phyloP scores from a whole-genome alignment of 2,113 vertebrate species.

The Cyprinodon variegatus region DNA sequence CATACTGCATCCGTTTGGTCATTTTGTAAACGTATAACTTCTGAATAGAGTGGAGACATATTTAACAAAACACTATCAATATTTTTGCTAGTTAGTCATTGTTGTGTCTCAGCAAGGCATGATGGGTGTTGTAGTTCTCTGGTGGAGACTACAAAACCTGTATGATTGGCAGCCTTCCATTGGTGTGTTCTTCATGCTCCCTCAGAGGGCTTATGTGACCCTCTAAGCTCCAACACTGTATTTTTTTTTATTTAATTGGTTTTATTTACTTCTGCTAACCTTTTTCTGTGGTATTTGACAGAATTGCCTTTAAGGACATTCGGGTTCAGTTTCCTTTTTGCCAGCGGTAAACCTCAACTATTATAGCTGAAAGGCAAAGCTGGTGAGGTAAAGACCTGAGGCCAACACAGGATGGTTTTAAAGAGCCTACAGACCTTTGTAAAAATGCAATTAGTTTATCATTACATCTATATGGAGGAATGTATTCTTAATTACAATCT shows the following conservation, averaged over 20 bases:
- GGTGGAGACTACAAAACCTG: slow-evolving; percentile 54
- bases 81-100: slow-evolving; percentile 21
- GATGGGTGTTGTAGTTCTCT: slow-evolving; percentile 70
- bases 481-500: too few relatives aligned
- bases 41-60: slow-evolving; percentile 23
- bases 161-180: slow-evolving; percentile 69
- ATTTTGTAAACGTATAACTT: slow-evolving; percentile 37
- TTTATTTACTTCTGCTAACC: slow-evolving; percentile 35
- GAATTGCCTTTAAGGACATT: slow-evolving; percentile 66
- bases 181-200: slow-evolving; percentile 30
- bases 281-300: slow-evolving; percentile 33
- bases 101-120: slow-evolving; percentile 59
- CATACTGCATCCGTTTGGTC: slow-evolving; percentile 19
- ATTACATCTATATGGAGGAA: too few relatives aligned
- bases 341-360: slow-evolving; percentile 58
- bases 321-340: slow-evolving; percentile 53
- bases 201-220: slow-evolving; percentile 33
- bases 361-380: slow-evolving; percentile 35
- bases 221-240: slow-evolving; percentile 41
- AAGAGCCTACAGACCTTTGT: neutral
- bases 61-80: slow-evolving; percentile 21
- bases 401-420: slow-evolving; percentile 21
- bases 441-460: neutral
- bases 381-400: slow-evolving; percentile 27
- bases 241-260: slow-evolving; percentile 9